Evolutionary conservation across 2,888 invertebrate genomes (phyloP), one percentile per base, ranked within the genome.

Genomic region (Podabrus alpinus): DNA sequence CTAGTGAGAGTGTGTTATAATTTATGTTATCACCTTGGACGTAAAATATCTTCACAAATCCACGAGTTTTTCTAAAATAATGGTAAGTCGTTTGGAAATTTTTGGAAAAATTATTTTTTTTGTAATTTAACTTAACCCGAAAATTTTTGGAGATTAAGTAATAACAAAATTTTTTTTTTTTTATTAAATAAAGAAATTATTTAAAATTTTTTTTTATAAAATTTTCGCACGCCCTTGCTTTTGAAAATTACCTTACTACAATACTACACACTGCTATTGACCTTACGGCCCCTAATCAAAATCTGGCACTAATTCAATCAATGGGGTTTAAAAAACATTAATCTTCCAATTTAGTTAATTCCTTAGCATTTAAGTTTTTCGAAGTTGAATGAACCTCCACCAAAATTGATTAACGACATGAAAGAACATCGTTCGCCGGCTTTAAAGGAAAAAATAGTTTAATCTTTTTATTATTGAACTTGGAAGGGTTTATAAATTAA

Each of bases 1-100:
- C 11, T n/a, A 59, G 74, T 73, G 76, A 73, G 73, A 77, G 77
- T 78, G 77, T 71, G 67, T 75, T 60, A 24, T 61, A 17, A 62
- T 17, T 17, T 16, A 21, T 62, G 62, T 62, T 62, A 62, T 16
- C 16, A 62, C 62, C 19, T 62, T 62, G 17, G 17, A 19, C 19
- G 17, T 62, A 62, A 62, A 62, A 19, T 62, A 61, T 61, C 15
- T 17, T 61, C 17, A 16, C 17, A 62, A 62, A 9, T 62, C 17
- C 19, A 21, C 19, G 62, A 21, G 10, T 45, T 45, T 45, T 45
- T 45, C n/a, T n/a, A 45, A 45, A 45, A 45, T 45, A 45, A 45
- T 19, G 62, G 62, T 62, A 21, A 62, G 62, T 19, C 17, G 17
- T 62, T 19, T 13, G 3, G 2, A 19, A 62, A n/a, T 62, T 62